phyloP scores from a whole-genome alignment of 2,113 vertebrate genomes.

The Climacteris rufus region DNA sequence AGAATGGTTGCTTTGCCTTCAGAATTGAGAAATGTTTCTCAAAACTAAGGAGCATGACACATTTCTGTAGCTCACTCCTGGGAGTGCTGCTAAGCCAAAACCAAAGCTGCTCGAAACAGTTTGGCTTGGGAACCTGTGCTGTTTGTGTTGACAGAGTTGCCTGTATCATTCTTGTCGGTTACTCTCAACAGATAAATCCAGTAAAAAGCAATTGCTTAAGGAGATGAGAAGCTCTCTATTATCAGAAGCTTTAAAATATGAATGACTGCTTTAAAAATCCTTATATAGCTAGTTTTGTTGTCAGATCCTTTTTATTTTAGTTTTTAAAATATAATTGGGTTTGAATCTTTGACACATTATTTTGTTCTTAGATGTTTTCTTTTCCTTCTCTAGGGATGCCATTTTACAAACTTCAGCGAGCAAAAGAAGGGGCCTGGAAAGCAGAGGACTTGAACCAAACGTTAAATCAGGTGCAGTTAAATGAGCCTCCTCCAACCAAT shows the following conservation, averaged over 20 bases:
- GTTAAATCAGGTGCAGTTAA: slow-evolving; percentile 72
- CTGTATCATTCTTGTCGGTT: neutral
- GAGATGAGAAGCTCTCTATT: neutral
- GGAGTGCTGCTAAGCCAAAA: neutral
- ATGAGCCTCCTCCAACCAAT: slow-evolving; percentile 58
- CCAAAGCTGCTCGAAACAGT: neutral
- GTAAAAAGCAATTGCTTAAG: neutral
- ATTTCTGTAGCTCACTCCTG: neutral
- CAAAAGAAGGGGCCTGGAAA: slow-evolving; percentile 81
- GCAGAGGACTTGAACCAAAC: slow-evolving; percentile 57
- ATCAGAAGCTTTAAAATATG: neutral
- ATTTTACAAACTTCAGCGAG: slow-evolving; percentile 77
- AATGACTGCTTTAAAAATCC: neutral
- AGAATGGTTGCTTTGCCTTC: neutral
- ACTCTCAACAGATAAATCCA: neutral
- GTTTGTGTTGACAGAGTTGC: neutral
- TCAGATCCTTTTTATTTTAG: neutral
- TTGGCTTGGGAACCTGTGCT: neutral
- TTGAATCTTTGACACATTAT: neutral
- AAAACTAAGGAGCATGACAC: fast-evolving
- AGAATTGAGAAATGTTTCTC: neutral
- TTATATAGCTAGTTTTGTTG: neutral
- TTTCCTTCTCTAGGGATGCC: slow-evolving; percentile 73
- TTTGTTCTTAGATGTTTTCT: neutral
- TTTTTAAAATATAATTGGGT: neutral